phyloP scores from a whole-genome alignment of 2,797 vertebrate species.

The Phylloscopus collybita region DNA sequence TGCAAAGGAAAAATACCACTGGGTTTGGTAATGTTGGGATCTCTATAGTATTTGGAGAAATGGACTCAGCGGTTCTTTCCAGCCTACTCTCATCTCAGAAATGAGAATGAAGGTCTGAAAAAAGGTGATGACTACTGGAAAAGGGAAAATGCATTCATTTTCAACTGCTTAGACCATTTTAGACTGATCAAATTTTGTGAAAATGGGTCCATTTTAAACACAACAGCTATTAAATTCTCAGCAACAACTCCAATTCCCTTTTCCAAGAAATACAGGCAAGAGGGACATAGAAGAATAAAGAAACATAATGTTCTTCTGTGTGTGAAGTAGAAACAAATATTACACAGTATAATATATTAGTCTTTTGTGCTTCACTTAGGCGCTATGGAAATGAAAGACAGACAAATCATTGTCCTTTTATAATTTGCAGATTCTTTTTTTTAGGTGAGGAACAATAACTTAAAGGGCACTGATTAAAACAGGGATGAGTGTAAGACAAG shows the following conservation, averaged over 20 bases:
- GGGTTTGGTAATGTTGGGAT: neutral
- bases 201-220: constrained; percentile 21
- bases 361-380: constrained; percentile 20
- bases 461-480: neutral
- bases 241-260: neutral
- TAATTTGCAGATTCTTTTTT: neutral
- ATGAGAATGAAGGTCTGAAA: neutral
- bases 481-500: neutral
- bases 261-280: constrained; percentile 48
- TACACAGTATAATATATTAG: neutral
- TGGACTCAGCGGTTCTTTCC: neutral
- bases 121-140: neutral
- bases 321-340: constrained; percentile 48
- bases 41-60: neutral
- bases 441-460: neutral
- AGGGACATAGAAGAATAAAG: constrained; percentile 25
- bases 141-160: constrained; percentile 6
- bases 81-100: neutral
- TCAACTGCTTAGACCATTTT: neutral
- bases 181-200: neutral
- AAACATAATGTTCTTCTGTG: constrained; percentile 17
- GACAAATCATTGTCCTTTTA: neutral
- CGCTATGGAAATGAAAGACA: constrained; percentile 8
- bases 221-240: constrained; percentile 2
- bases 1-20: neutral